Conservation (phyloP, 2,888 invertebrate species). For the Graphium colonna region DNA sequence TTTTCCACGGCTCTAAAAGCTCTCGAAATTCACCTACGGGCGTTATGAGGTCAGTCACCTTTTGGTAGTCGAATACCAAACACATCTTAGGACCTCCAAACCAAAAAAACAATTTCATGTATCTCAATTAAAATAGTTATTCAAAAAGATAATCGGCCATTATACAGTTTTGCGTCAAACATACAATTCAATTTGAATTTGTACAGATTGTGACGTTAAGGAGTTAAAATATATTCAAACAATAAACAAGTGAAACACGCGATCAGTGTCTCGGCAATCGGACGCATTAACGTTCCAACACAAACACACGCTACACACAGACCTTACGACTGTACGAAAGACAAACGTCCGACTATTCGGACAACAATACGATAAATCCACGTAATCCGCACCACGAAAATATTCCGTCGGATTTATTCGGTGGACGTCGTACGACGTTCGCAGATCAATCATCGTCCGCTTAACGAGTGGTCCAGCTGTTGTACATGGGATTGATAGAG, state of each 20-base stretch:
- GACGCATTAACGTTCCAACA: slow-evolving; percentile 4
- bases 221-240: too few species aligned
- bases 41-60: slow-evolving; percentile 18
- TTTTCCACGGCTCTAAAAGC: slow-evolving; percentile 13
- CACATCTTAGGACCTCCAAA: too few species aligned
- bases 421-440: slow-evolving; percentile 39
- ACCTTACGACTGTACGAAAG: background rate
- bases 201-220: too few species aligned
- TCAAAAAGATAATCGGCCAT: too few species aligned
- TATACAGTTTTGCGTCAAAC: too few species aligned
- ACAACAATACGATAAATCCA: slow-evolving; percentile 32
- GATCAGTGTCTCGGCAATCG: background rate
- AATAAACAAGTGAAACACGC: background rate
- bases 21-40: background rate
- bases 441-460: slow-evolving; percentile 72
- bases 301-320: background rate
- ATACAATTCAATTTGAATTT: too few species aligned
- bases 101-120: too few species aligned
- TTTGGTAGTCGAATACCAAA: background rate
- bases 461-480: slow-evolving; percentile 74
- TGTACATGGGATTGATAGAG: slow-evolving; percentile 68
- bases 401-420: slow-evolving; percentile 41
- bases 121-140: too few species aligned
- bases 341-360: slow-evolving; percentile 22
- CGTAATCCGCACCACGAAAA: slow-evolving; percentile 38